Base-by-base conservation (phyloP, 2,888 invertebrate genomes). In the Spatulosminthurus flaviceps region DNA sequence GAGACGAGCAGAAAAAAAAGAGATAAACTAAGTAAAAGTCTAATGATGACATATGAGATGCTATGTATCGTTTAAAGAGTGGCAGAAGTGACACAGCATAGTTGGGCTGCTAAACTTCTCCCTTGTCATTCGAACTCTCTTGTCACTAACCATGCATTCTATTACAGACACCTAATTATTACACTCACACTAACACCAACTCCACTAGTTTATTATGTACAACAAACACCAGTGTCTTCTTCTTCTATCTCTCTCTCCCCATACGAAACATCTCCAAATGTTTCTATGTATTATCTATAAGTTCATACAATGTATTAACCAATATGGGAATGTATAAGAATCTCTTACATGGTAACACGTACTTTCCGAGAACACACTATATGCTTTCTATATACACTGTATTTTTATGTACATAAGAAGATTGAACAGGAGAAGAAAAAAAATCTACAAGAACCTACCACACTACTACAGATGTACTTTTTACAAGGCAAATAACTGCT, bases 91-190 rank as follows among this genome's bases (percentile, higher is more conserved):
- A 26, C 43, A 72, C 73, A 24, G 60, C 73, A 51, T 61, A 34
- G 43, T 64, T 42, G 42, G 26, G 42, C 41, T 72, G 72, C 51
- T 51, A 34, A 51, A 72, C 51, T 72, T 26, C 28, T 51, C 51
- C 21, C 51, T 21, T 82, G 84, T 82, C 80, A 84, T 81, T 81
- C 74, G 83, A 85, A 81, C 81, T 80, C 67, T 72, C 77, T 78
- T 85, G 83, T 85, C 82, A 83, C 80, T 81, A 81, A 71, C 83
- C 79, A 83, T 81, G 82, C 81, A 83, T 83, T 82, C 79, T 81
- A 82, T 81, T 80, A 81, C 80, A 81, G 22, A 77, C 80, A 81
- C 84, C 84, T 84, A 85, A 85, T 85, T 85, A 85, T 84, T 83
- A 81, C 76, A 79, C 81, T 83, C 77, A 79, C 82, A 82, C 83